Evolutionary conservation across 2,888 invertebrate genomes (phyloP).

Genomic region (Leptinotarsa peninsularis): DNA sequence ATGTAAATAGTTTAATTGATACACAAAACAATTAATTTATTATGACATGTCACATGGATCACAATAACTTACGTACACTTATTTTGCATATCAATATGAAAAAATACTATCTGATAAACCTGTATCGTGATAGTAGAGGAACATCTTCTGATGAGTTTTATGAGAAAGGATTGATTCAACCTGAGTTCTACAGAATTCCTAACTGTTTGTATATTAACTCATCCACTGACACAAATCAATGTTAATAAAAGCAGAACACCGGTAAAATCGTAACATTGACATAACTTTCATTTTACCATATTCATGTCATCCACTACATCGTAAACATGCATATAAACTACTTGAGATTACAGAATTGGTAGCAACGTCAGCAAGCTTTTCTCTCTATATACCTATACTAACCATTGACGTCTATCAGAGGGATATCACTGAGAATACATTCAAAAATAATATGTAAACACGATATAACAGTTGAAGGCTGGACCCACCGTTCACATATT

Average conservation of each 20-base stretch:
- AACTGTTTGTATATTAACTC: conserved; percentile 26
- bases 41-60: neutral
- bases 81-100: too few relatives aligned
- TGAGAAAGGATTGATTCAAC: neutral
- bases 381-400: neutral
- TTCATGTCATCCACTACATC: conserved; percentile 35
- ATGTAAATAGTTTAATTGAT: neutral
- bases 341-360: conserved; percentile 9
- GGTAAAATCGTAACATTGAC: conserved; percentile 24
- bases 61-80: neutral
- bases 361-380: conserved; percentile 11
- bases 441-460: too few relatives aligned
- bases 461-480: too few relatives aligned
- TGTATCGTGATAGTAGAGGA: too few relatives aligned
- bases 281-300: conserved; percentile 37
- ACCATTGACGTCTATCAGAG: neutral
- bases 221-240: conserved; percentile 37
- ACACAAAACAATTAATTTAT: neutral
- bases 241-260: conserved; percentile 40
- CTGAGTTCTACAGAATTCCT: conserved; percentile 5
- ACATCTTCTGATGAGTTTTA: neutral
- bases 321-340: conserved; percentile 21
- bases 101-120: too few relatives aligned
- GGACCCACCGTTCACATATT: too few relatives aligned
- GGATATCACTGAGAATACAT: conserved; percentile 12